A percentile compares a stretch with the other conserved stretches of the same genome.
phyloP scores from a whole-genome alignment of 2,797 vertebrate genomes.

The Lindbergichthys nudifrons region DNA sequence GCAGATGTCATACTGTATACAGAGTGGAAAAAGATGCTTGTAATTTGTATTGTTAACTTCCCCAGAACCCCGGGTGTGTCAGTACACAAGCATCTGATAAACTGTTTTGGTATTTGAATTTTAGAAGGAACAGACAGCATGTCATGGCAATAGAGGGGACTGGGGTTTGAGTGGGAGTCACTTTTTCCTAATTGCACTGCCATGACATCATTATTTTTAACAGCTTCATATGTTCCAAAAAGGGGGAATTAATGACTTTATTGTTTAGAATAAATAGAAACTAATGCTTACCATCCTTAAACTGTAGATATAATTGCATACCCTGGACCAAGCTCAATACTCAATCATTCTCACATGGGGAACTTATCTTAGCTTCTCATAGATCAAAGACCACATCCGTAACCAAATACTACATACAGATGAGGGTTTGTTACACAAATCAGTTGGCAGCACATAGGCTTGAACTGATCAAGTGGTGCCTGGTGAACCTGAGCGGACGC shows the following conservation, averaged over 20 bases:
- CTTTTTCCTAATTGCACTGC: constrained; percentile 68
- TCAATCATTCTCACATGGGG: not conserved
- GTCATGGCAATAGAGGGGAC: constrained; percentile 30
- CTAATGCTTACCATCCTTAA: constrained; percentile 41
- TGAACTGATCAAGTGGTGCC: constrained; percentile 13
- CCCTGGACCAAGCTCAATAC: not conserved
- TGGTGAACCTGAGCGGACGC: constrained; percentile 32
- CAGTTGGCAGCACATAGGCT: constrained; percentile 16
- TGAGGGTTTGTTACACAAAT: constrained; percentile 31
- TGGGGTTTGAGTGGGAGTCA: constrained; percentile 47
- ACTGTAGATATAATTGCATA: constrained; percentile 2
- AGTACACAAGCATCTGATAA: constrained; percentile 25
- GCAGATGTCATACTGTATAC: constrained; percentile 44
- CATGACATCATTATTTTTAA: constrained; percentile 71
- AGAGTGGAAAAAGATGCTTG: constrained; percentile 35
- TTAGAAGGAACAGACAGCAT: constrained; percentile 39
- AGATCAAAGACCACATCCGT: not conserved
- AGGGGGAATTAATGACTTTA: constrained; percentile 56
- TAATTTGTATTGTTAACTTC: constrained; percentile 43
- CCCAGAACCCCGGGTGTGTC: constrained; percentile 45
- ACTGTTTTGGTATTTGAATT: constrained; percentile 29
- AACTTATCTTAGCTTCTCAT: constrained; percentile 3
- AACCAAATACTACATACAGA: not conserved
- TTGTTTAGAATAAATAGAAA: constrained; percentile 58
- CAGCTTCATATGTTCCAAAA: constrained; percentile 31